These are phyloP conservation scores for Formica selysi DNA, from an alignment of 1,140 invertebrate species.

Conservation along the genomic window DNA sequence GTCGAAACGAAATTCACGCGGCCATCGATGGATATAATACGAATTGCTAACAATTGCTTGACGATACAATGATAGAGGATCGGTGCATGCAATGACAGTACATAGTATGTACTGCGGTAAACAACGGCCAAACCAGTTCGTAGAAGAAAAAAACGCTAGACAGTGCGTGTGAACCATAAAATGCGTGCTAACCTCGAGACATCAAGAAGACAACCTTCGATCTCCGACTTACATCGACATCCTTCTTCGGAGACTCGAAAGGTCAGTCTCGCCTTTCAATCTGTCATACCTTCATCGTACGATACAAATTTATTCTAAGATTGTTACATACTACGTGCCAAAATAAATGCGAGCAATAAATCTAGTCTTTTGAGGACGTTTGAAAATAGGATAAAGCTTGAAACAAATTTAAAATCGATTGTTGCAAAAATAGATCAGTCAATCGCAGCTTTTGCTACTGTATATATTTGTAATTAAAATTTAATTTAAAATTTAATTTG, in stretches of 20 bases:
- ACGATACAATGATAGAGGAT: not conserved
- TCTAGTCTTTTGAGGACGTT: too few relatives aligned
- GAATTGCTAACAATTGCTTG: not conserved
- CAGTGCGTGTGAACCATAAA: constrained; percentile 63
- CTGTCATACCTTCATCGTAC: constrained; percentile 23
- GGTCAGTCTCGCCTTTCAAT: constrained; percentile 60
- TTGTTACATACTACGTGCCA: not conserved
- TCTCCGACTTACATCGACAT: constrained; percentile 49
- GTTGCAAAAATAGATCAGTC: not conserved
- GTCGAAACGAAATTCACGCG: not conserved
- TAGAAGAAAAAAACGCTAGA: constrained; percentile 59
- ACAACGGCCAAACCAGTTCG: constrained; percentile 68
- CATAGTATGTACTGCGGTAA: constrained; percentile 30
- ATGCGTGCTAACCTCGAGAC: constrained; percentile 75
- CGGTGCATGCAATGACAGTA: not conserved
- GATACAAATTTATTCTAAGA: constrained; percentile 3
- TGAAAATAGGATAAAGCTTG: not conserved
- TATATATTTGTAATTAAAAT: not conserved
- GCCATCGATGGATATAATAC: not conserved
- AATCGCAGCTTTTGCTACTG: too few relatives aligned
- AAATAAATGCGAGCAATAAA: not conserved
- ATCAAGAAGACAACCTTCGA: constrained; percentile 71
- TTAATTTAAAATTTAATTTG: not conserved
- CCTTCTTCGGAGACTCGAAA: constrained; percentile 61
- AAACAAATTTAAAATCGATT: not conserved